A percentile compares a stretch with the other conserved stretches of the same genome.
Conservation (phyloP, 2,888 invertebrate species). For the Cryptophagus acutangulus region DNA sequence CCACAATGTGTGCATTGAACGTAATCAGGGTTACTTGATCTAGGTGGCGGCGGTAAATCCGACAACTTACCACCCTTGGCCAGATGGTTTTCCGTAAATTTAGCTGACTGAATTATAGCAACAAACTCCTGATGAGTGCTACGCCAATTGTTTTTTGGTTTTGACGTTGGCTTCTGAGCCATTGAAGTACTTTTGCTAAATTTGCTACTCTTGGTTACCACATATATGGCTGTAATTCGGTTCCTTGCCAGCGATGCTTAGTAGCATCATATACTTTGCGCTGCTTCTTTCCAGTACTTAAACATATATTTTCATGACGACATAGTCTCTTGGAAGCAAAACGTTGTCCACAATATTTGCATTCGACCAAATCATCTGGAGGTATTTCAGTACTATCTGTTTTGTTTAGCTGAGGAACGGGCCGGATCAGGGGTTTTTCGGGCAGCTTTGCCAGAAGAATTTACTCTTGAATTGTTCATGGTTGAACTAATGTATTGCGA, state of each 20-base stretch:
- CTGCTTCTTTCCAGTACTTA: conserved; percentile 71
- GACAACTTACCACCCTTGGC: conserved; percentile 80
- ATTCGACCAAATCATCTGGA: conserved; percentile 54
- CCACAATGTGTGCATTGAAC: conserved; percentile 84
- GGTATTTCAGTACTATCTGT: too few species aligned
- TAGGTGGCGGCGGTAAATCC: conserved; percentile 86
- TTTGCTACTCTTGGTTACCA: too few species aligned
- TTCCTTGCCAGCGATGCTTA: conserved; percentile 85
- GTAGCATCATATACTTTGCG: conserved; percentile 88
- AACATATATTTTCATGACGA: conserved; percentile 82
- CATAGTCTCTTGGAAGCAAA: conserved; percentile 76
- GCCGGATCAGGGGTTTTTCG: neutral
- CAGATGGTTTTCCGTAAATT: conserved; percentile 72
- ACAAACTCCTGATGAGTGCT: conserved; percentile 93
- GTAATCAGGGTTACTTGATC: conserved; percentile 85
- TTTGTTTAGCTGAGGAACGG: too few species aligned
- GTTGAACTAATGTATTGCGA: too few species aligned
- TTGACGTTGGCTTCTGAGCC: too few species aligned
- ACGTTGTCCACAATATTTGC: conserved; percentile 71
- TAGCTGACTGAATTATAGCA: conserved; percentile 83
- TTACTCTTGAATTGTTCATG: neutral
- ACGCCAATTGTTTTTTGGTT: conserved; percentile 83
- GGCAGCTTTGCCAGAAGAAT: neutral
- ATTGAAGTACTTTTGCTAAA: too few species aligned
- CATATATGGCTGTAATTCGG: conserved; percentile 80